These are phyloP conservation scores for Cochlearius cochlearius DNA, from an alignment of 2,113 vertebrate genomes.

Conservation along the genomic window DNA sequence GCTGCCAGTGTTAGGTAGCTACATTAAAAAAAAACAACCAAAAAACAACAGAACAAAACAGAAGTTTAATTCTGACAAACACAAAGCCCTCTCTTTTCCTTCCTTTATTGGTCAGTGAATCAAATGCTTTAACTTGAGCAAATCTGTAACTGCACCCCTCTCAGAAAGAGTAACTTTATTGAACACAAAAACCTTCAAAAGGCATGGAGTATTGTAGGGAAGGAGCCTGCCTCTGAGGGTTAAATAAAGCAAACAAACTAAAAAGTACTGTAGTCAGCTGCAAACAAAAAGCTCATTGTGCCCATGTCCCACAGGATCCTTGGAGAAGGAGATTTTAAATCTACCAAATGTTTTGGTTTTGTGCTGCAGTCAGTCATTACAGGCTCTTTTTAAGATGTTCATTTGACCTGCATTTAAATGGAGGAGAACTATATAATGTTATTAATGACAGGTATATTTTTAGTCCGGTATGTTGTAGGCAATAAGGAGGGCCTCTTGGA, in stretches of 20 bases:
- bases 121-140: conserved; percentile 19
- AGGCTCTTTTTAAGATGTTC: conserved; percentile 43
- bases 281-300: conserved; percentile 73
- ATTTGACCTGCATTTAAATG: conserved; percentile 48
- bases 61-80: conserved; percentile 47
- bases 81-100: conserved; percentile 63
- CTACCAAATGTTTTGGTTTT: conserved; percentile 71
- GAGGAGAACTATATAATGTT: conserved; percentile 24
- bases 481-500: background rate
- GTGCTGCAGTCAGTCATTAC: conserved; percentile 47
- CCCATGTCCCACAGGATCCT: background rate
- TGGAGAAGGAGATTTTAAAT: conserved; percentile 52
- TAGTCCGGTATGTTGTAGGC: background rate
- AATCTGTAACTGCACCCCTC: conserved; percentile 43
- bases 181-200: conserved; percentile 13
- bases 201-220: conserved; percentile 7
- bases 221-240: conserved; percentile 44
- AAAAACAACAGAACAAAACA: background rate
- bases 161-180: conserved; percentile 41
- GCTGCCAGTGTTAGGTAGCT: conserved; percentile 7
- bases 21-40: background rate
- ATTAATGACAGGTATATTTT: conserved; percentile 54
- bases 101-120: background rate
- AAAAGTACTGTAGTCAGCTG: conserved; percentile 43
- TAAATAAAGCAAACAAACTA: conserved; percentile 71